Evolutionary conservation across 1,140 invertebrate genomes (phyloP).

Genomic region (Tetranychus cinnabarinus): DNA sequence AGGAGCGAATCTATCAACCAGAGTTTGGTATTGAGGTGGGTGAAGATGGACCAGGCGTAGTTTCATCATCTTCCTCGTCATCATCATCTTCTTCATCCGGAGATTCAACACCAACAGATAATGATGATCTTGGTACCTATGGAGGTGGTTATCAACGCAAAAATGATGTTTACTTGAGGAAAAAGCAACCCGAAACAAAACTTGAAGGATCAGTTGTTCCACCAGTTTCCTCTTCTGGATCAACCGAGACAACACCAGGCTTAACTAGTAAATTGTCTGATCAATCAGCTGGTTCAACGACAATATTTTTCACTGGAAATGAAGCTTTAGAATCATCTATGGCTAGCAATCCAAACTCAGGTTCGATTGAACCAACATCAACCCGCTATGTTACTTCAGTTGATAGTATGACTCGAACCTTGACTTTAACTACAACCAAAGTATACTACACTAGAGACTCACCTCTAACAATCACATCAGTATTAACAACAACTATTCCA

Average conservation of each 20-base stretch:
- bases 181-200: neutral
- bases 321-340: neutral
- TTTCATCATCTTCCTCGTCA: neutral
- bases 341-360: neutral
- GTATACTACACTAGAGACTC: conserved; percentile 15
- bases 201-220: neutral
- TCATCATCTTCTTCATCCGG: neutral
- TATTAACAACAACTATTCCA: conserved; percentile 15
- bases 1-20: neutral
- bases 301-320: conserved; percentile 4
- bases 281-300: neutral
- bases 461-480: conserved; percentile 16
- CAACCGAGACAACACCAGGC: neutral
- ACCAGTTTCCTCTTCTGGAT: neutral
- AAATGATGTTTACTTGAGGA: neutral
- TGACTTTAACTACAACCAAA: conserved; percentile 15
- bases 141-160: neutral
- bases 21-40: neutral
- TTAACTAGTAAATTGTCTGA: neutral
- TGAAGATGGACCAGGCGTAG: too few relatives aligned
- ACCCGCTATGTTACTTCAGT: conserved; percentile 15
- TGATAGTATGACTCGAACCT: conserved; percentile 12
- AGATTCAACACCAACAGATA: neutral
- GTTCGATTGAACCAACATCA: neutral
- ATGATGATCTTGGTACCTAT: neutral